Evolutionary conservation across 2,113 vertebrate species (phyloP).

Genomic region (Pelusios castaneus): DNA sequence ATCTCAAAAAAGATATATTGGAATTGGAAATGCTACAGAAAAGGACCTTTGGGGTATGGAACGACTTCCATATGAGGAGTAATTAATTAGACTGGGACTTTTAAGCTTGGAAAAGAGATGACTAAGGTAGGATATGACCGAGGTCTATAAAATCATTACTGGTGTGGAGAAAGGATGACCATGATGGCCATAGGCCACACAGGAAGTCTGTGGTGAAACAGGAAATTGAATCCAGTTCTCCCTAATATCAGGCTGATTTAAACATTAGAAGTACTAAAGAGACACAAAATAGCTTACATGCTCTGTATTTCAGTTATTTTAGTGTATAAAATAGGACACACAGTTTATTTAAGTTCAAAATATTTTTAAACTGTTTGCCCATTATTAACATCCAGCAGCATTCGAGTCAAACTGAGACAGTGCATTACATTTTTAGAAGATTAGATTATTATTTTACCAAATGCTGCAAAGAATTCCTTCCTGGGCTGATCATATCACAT

Average conservation of each 20-base stretch:
- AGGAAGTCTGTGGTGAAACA: background rate
- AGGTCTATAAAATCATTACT: background rate
- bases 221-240: background rate
- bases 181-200: background rate
- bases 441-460: background rate
- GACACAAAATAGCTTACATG: background rate
- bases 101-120: too few relatives aligned
- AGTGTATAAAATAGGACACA: background rate
- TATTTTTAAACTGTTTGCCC: background rate
- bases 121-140: background rate
- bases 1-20: too few relatives aligned
- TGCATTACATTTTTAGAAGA: background rate
- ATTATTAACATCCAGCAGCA: background rate
- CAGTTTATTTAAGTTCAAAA: background rate
- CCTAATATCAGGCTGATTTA: background rate
- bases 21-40: too few relatives aligned
- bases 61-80: too few relatives aligned
- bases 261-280: background rate
- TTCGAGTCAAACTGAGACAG: background rate
- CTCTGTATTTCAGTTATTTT: background rate
- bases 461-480: background rate
- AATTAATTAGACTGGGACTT: too few relatives aligned
- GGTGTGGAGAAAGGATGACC: background rate
- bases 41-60: too few relatives aligned
- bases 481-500: background rate